Conservation (phyloP, 2,888 invertebrate genomes). For the Sminthurinus aureus region DNA sequence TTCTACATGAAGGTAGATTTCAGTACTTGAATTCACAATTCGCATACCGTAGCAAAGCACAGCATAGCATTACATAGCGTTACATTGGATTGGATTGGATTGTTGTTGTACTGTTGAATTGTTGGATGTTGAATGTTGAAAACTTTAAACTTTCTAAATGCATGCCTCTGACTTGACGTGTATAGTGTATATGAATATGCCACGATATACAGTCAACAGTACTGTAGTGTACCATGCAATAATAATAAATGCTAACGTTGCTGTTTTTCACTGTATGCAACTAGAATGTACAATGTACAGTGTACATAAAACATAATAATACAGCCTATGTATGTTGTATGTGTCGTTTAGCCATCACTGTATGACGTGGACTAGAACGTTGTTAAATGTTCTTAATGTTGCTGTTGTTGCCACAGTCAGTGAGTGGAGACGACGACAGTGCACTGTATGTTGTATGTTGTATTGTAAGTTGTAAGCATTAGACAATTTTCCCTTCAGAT, state of each 20-base stretch:
- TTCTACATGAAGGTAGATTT: background rate
- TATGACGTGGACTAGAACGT: conserved; percentile 35
- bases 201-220: background rate
- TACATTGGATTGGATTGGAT: conserved; percentile 3
- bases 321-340: too few relatives aligned
- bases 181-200: background rate
- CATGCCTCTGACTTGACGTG: conserved; percentile 2
- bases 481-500: background rate
- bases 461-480: background rate
- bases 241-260: background rate
- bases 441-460: background rate
- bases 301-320: too few relatives aligned
- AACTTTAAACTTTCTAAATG: conserved; percentile 26
- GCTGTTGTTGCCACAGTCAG: conserved; percentile 12
- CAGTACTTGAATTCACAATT: conserved; percentile 9
- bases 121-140: background rate
- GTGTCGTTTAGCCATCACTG: conserved; percentile 7
- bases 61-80: background rate
- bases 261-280: background rate
- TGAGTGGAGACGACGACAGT: too few relatives aligned
- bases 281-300: background rate
- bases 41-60: too few relatives aligned
- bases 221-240: background rate
- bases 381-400: conserved; percentile 27
- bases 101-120: background rate